Evolutionary conservation across 2,113 vertebrate genomes (phyloP).

Genomic region (Felis catus): DNA sequence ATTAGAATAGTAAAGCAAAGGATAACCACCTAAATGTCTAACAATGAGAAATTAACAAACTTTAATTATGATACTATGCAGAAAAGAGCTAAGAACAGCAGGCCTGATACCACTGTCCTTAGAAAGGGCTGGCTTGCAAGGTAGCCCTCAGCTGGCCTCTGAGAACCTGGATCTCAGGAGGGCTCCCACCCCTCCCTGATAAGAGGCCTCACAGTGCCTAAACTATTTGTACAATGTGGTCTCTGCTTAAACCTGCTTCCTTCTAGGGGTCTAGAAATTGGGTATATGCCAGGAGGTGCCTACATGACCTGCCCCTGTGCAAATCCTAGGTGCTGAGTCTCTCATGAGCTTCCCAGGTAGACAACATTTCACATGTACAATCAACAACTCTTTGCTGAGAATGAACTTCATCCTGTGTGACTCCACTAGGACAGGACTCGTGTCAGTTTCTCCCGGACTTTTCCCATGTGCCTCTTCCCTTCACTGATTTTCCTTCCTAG

Average conservation of each 20-base stretch:
- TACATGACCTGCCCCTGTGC: background rate
- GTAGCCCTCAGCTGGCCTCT: fast-evolving
- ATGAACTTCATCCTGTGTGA: background rate
- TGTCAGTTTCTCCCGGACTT: background rate
- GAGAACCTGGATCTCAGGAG: background rate
- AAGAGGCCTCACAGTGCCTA: background rate
- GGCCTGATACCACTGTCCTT: background rate
- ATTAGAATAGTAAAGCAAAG: background rate
- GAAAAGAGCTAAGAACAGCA: background rate
- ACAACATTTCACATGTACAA: background rate
- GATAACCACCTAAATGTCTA: background rate
- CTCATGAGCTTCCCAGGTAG: no score
- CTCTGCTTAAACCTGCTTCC: background rate
- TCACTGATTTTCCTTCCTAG: background rate
- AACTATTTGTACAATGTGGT: background rate
- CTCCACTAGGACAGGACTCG: background rate
- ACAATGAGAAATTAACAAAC: background rate
- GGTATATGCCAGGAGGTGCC: background rate
- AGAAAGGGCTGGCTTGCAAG: background rate
- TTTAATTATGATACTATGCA: background rate
- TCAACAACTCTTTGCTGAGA: background rate
- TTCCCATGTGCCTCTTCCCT: background rate
- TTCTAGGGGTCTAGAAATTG: background rate
- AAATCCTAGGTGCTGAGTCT: background rate
- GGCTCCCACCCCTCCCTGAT: background rate